Conservation (phyloP, 2,888 invertebrate genomes). For the Azorinus chamasolen region DNA sequence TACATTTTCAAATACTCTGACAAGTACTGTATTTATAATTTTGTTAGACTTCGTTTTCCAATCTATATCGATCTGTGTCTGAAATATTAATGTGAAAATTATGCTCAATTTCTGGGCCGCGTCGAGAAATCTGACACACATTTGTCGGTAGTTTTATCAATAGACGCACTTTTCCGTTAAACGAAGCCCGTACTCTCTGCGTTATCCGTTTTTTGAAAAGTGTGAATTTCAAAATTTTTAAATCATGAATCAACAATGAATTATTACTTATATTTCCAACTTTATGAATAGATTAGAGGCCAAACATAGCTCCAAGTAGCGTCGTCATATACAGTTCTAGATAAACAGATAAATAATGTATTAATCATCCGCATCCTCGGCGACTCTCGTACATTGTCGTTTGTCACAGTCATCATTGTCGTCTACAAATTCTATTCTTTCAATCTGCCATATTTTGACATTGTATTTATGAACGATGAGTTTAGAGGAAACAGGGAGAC, state of each 20-base stretch:
- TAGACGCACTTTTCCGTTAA: neutral
- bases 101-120: constrained; percentile 22
- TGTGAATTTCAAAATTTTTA: neutral
- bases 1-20: neutral
- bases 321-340: neutral
- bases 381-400: neutral
- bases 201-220: too few species aligned
- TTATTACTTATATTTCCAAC: constrained; percentile 34
- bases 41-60: constrained; percentile 20
- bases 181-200: too few species aligned
- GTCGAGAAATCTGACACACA: neutral
- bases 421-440: neutral
- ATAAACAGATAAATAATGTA: constrained; percentile 2
- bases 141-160: constrained; percentile 3
- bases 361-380: constrained; percentile 4
- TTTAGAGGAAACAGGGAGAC: too few species aligned
- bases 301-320: too few species aligned
- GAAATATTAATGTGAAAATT: constrained; percentile 59
- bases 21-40: neutral
- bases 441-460: constrained; percentile 7
- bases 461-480: neutral
- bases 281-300: constrained; percentile 8
- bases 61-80: constrained; percentile 25
- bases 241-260: constrained; percentile 24
- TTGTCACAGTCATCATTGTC: neutral